Conservation (phyloP, 2,113 vertebrate genomes). For the Globicephala melas region DNA sequence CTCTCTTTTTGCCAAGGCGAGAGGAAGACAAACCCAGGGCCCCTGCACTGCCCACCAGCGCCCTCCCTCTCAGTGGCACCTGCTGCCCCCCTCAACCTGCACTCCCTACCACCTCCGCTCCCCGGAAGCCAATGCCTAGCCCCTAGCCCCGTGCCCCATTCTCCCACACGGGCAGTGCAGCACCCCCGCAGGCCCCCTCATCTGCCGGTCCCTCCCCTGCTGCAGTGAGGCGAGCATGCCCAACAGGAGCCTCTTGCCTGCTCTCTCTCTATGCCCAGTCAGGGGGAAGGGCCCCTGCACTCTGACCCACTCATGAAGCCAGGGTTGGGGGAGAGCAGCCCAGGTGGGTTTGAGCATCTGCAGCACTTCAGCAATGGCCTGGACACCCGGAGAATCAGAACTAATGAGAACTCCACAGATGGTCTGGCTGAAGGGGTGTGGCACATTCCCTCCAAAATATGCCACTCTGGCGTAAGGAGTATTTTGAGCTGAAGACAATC, state of each 20-base stretch:
- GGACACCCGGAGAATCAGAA: neutral
- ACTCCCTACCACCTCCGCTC: rapidly evolving
- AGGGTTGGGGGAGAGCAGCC: neutral
- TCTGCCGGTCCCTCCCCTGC: neutral
- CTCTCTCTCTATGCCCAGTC: rapidly evolving
- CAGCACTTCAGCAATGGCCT: neutral
- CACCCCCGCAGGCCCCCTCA: no score
- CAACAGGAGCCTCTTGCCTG: neutral
- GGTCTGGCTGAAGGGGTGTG: neutral
- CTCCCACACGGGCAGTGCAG: neutral
- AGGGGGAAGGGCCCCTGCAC: neutral
- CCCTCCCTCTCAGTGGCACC: neutral
- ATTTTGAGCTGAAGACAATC: neutral
- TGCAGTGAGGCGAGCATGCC: neutral
- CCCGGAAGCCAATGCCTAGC: no score
- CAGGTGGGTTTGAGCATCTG: no score
- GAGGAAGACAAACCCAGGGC: neutral
- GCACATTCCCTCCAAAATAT: neutral
- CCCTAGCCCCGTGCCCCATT: neutral
- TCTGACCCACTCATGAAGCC: neutral
- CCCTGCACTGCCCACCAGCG: rapidly evolving
- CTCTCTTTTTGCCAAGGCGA: neutral
- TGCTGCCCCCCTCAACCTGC: neutral
- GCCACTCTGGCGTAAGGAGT: neutral
- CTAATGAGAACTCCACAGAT: neutral